phyloP scores from a whole-genome alignment of 2,888 invertebrate genomes.

The Eudasyphora cyanicolor region DNA sequence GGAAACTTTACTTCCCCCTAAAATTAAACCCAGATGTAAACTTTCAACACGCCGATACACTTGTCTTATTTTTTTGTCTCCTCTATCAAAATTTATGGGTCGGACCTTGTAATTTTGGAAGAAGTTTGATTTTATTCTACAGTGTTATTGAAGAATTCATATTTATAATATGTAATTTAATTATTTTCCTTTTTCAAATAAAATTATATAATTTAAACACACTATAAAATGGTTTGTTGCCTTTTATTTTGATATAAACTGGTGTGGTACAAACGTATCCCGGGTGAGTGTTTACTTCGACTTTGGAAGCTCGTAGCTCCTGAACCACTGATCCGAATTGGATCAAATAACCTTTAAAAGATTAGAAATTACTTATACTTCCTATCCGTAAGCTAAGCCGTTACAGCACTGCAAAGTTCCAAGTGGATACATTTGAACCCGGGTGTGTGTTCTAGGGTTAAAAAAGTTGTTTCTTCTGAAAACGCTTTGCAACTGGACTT shows the following conservation, averaged over 20 bases:
- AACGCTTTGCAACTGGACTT: no score
- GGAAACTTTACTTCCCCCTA: background rate
- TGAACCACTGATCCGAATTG: background rate
- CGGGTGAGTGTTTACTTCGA: background rate
- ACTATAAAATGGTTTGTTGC: slow-evolving; percentile 1
- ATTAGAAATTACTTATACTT: background rate
- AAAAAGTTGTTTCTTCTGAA: no score
- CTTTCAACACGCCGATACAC: no score
- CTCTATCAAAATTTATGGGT: no score
- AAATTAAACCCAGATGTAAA: background rate
- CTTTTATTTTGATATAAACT: background rate
- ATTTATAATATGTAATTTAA: background rate
- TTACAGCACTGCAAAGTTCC: no score
- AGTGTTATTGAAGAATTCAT: no score
- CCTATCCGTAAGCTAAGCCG: background rate
- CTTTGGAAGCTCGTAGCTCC: background rate
- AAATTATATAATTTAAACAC: background rate
- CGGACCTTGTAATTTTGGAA: no score
- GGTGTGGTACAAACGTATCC: background rate
- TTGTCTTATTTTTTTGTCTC: no score
- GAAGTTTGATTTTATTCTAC: no score
- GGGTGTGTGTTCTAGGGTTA: background rate
- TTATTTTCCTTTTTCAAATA: no score
- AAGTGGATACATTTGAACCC: no score
- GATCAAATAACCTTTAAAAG: background rate